These are phyloP conservation scores for Laodelphax striatellus DNA, from an alignment of 1,140 invertebrate genomes.

Conservation along the genomic window DNA sequence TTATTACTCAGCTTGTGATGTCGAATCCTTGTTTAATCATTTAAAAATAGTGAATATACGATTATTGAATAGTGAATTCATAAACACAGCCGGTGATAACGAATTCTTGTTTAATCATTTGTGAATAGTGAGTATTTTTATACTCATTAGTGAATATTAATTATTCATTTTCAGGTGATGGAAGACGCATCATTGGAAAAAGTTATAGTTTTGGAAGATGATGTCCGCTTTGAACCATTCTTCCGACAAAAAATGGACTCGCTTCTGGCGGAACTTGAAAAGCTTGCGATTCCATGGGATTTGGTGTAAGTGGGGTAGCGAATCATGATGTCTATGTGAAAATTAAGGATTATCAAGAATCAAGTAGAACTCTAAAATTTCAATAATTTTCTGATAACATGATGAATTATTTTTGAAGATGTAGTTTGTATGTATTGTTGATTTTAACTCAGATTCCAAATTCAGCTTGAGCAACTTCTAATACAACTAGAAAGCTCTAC, in stretches of 20 bases:
- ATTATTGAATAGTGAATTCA: too few relatives aligned
- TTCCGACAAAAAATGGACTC: conserved; percentile 58
- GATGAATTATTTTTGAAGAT: neutral
- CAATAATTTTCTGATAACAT: conserved; percentile 11
- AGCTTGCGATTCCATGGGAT: conserved; percentile 64
- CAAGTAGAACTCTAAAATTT: too few relatives aligned
- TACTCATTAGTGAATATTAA: too few relatives aligned
- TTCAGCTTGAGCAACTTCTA: neutral
- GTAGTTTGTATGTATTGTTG: neutral
- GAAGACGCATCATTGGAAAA: conserved; percentile 43
- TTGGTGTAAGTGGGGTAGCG: conserved; percentile 59
- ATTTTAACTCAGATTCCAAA: neutral
- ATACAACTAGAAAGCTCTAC: too few relatives aligned
- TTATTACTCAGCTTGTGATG: too few relatives aligned
- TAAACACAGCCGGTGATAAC: too few relatives aligned
- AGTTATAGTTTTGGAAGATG: conserved; percentile 86
- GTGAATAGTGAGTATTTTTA: too few relatives aligned
- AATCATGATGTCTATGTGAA: neutral
- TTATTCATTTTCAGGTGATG: conserved; percentile 42
- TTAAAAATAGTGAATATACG: too few relatives aligned
- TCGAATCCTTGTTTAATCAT: too few relatives aligned
- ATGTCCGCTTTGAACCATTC: conserved; percentile 84
- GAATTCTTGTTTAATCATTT: too few relatives aligned
- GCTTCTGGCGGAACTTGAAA: conserved; percentile 58
- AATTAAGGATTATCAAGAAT: conserved; percentile 6